Evolutionary conservation across 2,888 invertebrate genomes (phyloP), one percentile per base, ranked within the genome.

Genomic region (Thysanoteuthis rhombus): DNA sequence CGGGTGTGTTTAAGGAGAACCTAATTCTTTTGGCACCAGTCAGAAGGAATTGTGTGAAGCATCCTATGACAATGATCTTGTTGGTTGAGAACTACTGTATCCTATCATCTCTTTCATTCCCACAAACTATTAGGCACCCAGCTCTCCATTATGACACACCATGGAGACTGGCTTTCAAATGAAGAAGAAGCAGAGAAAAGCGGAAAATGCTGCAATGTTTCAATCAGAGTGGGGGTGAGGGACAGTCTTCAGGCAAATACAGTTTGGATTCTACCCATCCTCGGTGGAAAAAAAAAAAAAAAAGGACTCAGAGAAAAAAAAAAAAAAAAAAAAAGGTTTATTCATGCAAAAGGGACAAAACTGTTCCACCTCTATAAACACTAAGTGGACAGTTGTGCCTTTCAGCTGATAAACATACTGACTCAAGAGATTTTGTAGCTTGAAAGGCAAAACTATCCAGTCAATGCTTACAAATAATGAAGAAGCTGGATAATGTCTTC

Each of bases 1-100:
- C 2, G 75, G n/a, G n/a, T 8, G 75, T 75, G 75, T 75, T 75
- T 75, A 75, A 75, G 75, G 36, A 75, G 75, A 75, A 75, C 75
- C 75, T 75, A 75, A 75, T 75, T 75, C 75, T 75, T 75, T 75
- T 75, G 75, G 75, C 75, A 75, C 75, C 75, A 75, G 75, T 75
- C 75, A 75, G 75, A 75, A 75, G 75, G 75, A n/a, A 75, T 75
- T 75, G 75, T 75, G 75, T 16, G n/a, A 19, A 75, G 75, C 75
- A 75, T 75, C 75, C 75, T 75, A 10, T 75, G 75, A 75, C 75
- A 75, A 75, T 75, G n/a, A 75, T 75, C n/a, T n/a, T 75, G 75
- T 75, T 75, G 75, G 75, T 75, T n/a, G 75, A n/a, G n/a, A 75
- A 36, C n/a, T n/a, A 75, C 75, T n/a, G 75, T 75, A 75, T 75